phyloP scores from a whole-genome alignment of 2,888 invertebrate species.

The Liodrosophila aerea region DNA sequence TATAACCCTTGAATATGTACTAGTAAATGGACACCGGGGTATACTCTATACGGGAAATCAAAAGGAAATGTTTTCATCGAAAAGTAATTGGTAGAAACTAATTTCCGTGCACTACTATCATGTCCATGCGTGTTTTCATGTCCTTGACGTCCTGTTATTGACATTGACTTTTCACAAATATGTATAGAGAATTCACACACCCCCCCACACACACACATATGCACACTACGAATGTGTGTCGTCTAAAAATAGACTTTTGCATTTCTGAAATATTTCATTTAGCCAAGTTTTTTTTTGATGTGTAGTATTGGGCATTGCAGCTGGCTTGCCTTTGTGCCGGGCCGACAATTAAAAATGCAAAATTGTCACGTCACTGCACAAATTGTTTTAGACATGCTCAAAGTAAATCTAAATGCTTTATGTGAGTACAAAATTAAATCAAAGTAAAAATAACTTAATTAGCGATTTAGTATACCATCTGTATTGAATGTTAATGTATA shows the following conservation, averaged over 20 bases:
- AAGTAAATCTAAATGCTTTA: slow-evolving; percentile 53
- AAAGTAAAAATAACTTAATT: no score
- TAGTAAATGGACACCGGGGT: no score
- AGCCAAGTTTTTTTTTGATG: slow-evolving; percentile 2
- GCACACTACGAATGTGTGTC: background rate
- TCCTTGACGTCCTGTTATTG: slow-evolving; percentile 35
- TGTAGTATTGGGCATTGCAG: background rate
- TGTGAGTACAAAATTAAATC: slow-evolving; percentile 6
- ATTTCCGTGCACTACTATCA: slow-evolving; percentile 41
- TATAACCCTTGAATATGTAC: slow-evolving; percentile 18
- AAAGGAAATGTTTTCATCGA: slow-evolving; percentile 40
- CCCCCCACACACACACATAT: background rate
- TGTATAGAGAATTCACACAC: background rate
- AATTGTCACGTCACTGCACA: slow-evolving; percentile 64
- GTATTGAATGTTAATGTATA: background rate
- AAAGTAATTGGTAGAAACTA: slow-evolving; percentile 47
- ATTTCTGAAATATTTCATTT: slow-evolving; percentile 20
- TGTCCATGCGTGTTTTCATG: slow-evolving; percentile 1
- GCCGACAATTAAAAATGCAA: slow-evolving; percentile 30
- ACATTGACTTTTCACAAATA: slow-evolving; percentile 11
- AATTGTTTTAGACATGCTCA: slow-evolving; percentile 38
- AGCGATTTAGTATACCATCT: background rate
- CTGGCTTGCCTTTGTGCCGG: slow-evolving; percentile 1
- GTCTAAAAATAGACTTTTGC: slow-evolving; percentile 33
- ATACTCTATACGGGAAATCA: slow-evolving; percentile 31